phyloP scores from a whole-genome alignment of 1,140 invertebrate species.

The Neocloeon triangulifer region DNA sequence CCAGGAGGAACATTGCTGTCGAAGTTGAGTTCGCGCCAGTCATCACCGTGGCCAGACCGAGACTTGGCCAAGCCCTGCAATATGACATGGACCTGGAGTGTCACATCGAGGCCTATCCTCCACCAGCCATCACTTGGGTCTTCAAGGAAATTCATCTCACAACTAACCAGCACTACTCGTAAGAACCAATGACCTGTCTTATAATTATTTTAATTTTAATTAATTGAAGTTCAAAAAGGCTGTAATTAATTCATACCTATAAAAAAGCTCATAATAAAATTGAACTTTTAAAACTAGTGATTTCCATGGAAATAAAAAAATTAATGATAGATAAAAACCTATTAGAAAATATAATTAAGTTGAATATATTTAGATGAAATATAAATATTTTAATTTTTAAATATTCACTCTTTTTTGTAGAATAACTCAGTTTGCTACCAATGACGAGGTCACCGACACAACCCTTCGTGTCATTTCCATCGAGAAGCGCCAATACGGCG shows the following conservation, averaged over 20 bases:
- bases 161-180: constrained; percentile 72
- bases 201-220: too few relatives aligned
- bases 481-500: constrained; percentile 71
- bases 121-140: constrained; percentile 66
- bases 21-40: constrained; percentile 76
- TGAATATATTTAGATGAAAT: too few relatives aligned
- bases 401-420: constrained; percentile 16
- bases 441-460: constrained; percentile 74
- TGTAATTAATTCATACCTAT: too few relatives aligned
- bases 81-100: constrained; percentile 86
- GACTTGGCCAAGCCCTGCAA: constrained; percentile 66
- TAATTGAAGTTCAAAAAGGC: too few relatives aligned
- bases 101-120: constrained; percentile 78
- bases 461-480: constrained; percentile 73
- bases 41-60: constrained; percentile 53
- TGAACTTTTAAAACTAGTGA: too few relatives aligned
- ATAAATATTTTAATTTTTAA: too few relatives aligned
- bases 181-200: too few relatives aligned
- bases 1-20: constrained; percentile 63
- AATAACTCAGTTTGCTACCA: constrained; percentile 71
- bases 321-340: too few relatives aligned
- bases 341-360: too few relatives aligned
- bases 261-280: too few relatives aligned
- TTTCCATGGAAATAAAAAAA: too few relatives aligned
- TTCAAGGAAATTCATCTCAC: constrained; percentile 57